Conservation (phyloP, 2,888 invertebrate species). For the Gasteruption jaculator region DNA sequence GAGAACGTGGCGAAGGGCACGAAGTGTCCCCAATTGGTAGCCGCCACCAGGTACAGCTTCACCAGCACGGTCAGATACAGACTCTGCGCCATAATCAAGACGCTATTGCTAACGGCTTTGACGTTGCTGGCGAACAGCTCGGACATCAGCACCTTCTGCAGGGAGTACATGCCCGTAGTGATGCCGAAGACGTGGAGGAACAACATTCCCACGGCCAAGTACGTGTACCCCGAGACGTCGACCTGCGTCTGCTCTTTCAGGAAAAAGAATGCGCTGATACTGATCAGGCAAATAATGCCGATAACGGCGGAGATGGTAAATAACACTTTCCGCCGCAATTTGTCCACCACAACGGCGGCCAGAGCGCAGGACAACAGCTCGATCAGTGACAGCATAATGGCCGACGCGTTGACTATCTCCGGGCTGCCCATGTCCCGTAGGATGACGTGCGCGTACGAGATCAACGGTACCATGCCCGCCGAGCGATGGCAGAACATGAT, state of each 20-base stretch:
- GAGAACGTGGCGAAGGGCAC: constrained; percentile 28
- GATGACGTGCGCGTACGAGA: constrained; percentile 49
- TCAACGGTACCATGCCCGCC: constrained; percentile 41
- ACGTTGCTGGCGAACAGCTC: constrained; percentile 35
- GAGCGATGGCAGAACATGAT: constrained; percentile 54
- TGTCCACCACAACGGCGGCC: constrained; percentile 46
- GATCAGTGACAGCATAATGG: constrained; percentile 32
- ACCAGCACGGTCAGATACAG: constrained; percentile 17
- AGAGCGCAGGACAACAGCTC: constrained; percentile 39
- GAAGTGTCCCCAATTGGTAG: constrained; percentile 31
- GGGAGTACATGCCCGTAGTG: constrained; percentile 28
- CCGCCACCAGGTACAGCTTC: constrained; percentile 32
- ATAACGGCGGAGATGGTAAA: constrained; percentile 45
- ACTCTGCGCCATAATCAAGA: constrained; percentile 23
- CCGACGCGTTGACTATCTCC: constrained; percentile 29
- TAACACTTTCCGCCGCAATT: constrained; percentile 50
- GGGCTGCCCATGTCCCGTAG: constrained; percentile 38
- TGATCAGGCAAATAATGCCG: constrained; percentile 26
- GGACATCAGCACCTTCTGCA: constrained; percentile 30
- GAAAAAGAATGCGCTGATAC: constrained; percentile 31
- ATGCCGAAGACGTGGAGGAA: constrained; percentile 28
- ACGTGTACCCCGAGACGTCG: constrained; percentile 23
- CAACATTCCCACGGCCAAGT: constrained; percentile 26
- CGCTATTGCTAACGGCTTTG: constrained; percentile 29
- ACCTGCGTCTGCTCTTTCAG: constrained; percentile 24